These are phyloP conservation scores for Fregata magnificens DNA, from an alignment of 2,113 vertebrate species.

Conservation along the genomic window DNA sequence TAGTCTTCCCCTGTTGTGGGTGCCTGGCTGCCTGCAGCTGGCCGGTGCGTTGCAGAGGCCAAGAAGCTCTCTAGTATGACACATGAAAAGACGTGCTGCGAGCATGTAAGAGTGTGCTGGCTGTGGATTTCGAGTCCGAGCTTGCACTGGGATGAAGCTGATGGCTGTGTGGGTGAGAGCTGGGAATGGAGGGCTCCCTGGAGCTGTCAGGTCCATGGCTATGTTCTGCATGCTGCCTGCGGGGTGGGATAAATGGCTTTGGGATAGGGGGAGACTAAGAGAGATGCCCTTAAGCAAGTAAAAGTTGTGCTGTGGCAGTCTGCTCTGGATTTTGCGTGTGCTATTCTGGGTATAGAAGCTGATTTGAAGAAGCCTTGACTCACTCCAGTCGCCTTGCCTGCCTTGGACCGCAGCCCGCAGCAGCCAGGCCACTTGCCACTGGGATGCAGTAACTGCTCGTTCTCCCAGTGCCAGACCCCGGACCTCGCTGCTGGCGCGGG, in stretches of 20 bases:
- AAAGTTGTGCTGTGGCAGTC: neutral
- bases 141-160: neutral
- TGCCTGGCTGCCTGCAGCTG: neutral
- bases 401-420: neutral
- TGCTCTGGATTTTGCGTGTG: neutral
- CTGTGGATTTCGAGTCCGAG: neutral
- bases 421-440: neutral
- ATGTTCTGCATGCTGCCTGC: neutral
- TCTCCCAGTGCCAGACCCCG: too few relatives aligned
- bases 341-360: neutral
- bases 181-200: neutral
- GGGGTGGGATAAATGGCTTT: neutral
- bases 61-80: neutral
- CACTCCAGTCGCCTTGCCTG: fast-evolving
- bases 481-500: fast-evolving
- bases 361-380: neutral
- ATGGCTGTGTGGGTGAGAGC: neutral
- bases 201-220: neutral
- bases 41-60: neutral
- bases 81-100: neutral
- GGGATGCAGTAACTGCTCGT: neutral
- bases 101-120: neutral
- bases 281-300: neutral
- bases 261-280: neutral
- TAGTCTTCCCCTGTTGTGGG: neutral